These are phyloP conservation scores for Scopus umbretta DNA, from an alignment of 2,113 vertebrate species.

Conservation along the genomic window DNA sequence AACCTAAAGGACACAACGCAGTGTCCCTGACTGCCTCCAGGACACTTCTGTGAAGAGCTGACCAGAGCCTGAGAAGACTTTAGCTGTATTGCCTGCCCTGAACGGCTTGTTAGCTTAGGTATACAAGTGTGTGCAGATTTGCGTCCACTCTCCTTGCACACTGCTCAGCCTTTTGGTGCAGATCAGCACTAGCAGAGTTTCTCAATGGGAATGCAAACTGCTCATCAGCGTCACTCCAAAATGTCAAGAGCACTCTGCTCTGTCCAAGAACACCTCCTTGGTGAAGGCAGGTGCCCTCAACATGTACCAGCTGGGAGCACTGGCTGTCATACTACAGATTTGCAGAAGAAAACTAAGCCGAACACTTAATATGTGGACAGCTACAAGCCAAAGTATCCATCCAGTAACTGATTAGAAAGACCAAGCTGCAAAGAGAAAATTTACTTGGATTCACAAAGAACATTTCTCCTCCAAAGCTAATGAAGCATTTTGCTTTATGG, in stretches of 20 bases:
- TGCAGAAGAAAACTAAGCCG: background rate
- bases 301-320: background rate
- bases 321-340: background rate
- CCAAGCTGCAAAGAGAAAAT: background rate
- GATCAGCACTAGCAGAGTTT: background rate
- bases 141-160: fast-evolving
- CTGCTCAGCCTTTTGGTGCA: background rate
- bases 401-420: background rate
- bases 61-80: background rate
- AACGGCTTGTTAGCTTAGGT: background rate
- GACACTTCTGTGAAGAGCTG: background rate
- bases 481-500: background rate
- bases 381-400: background rate
- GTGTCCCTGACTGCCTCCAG: background rate
- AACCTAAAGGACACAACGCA: background rate
- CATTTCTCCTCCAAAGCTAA: background rate
- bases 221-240: background rate
- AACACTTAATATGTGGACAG: background rate
- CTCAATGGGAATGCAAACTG: too few species aligned
- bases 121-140: background rate
- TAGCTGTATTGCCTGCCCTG: background rate
- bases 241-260: background rate
- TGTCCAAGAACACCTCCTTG: background rate
- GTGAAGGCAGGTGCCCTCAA: background rate
- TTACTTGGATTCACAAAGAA: background rate